These are phyloP conservation scores for Trididemnum clinides DNA, from an alignment of 23 tunicate species.

Conservation along the genomic window DNA sequence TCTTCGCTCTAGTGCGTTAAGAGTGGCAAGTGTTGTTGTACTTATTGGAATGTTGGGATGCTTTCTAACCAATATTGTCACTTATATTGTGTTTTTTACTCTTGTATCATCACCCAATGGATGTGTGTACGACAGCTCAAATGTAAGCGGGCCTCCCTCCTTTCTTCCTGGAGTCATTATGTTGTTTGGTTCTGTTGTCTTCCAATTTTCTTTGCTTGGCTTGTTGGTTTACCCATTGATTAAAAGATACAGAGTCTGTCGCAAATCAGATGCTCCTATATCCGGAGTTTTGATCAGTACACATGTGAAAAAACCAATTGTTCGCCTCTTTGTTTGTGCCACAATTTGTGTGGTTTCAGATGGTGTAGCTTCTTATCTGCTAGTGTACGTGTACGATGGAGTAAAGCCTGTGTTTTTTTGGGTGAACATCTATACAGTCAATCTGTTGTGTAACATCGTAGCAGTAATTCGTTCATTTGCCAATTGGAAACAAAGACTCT, in stretches of 20 bases:
- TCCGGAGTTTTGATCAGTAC: not conserved
- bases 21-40: slow-evolving; percentile 27
- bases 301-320: slow-evolving; percentile 35
- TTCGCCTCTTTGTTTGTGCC: slow-evolving; percentile 61
- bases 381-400: slow-evolving; percentile 67
- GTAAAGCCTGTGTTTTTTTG: slow-evolving; percentile 39
- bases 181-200: slow-evolving; percentile 29
- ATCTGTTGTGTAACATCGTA: slow-evolving; percentile 59
- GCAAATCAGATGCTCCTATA: not conserved
- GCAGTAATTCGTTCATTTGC: slow-evolving; percentile 68
- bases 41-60: slow-evolving; percentile 38
- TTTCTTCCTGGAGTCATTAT: slow-evolving; percentile 40
- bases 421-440: slow-evolving; percentile 61
- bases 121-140: slow-evolving; percentile 41
- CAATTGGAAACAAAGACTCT: slow-evolving; percentile 71
- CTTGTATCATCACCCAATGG: slow-evolving; percentile 41
- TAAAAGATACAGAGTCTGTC: slow-evolving; percentile 40
- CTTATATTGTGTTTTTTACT: slow-evolving; percentile 31
- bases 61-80: slow-evolving; percentile 17
- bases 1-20: slow-evolving; percentile 22
- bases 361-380: slow-evolving; percentile 47
- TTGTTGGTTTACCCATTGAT: slow-evolving; percentile 47
- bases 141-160: slow-evolving; percentile 4
- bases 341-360: slow-evolving; percentile 67
- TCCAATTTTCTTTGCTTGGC: slow-evolving; percentile 48